Base-by-base conservation (phyloP, 2,888 invertebrate species). In the Pollenia amentaria region DNA sequence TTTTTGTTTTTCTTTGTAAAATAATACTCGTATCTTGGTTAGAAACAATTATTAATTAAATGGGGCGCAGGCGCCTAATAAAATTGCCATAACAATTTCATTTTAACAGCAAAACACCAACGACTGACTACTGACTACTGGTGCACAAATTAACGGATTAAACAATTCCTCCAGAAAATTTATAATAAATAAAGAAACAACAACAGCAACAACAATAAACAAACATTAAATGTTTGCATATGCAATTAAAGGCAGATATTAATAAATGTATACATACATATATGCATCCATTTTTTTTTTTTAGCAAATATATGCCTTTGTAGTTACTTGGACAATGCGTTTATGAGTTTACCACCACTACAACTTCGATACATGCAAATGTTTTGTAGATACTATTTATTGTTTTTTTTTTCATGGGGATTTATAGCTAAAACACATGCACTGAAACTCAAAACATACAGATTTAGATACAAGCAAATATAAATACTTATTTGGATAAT, bases 1-100 rank as follows among this genome's bases (percentile, higher is more conserved):
- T 64, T 53, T 38, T 55, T 46, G 10, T 57, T 42, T 11, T 3
- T 29, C 9, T 42, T 21, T 46, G 55, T 55, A 73, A 55, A 73
- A 40, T 67, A 75, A 81, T 65, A 75, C 57, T 62, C 44, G 48
- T 18, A 44, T 42, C 53, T 69, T 79, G 70, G 51, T 83, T 72
- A 57, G 38, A 80, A 83, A 72, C 79, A 84, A 76, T 83, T 76
- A 65, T 40, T 65, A 65, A 72, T 83, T 83, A 78, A 73, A 85
- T 75, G 57, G 73, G 67, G 78, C 67, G 83, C 83, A 87, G 86
- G 86, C 86, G 86, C 86, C 86, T 83, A 83, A 80, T 79, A 75
- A 77, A 86, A 78, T 55, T 67, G 64, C 73, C 69, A 82, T 86
- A 83, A 84, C 55, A 78, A 65, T 84, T 83, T 77, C n/a, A 72